Percentiles rank a stretch among this genome's conserved stretches.
These are phyloP conservation scores for Platyura marginata DNA, from an alignment of 1,140 invertebrate genomes.

Conservation along the genomic window DNA sequence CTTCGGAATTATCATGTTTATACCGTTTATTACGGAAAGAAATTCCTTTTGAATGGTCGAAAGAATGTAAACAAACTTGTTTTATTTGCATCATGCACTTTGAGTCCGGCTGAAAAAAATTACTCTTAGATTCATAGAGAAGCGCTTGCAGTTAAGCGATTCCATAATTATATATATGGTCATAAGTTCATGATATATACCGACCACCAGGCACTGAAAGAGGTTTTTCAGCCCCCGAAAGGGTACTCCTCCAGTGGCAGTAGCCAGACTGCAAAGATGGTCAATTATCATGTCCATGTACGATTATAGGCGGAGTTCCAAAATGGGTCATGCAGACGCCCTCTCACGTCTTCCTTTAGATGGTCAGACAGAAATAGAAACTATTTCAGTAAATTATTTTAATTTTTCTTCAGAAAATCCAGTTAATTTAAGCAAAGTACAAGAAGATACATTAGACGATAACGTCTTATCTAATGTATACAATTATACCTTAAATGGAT, in stretches of 20 bases:
- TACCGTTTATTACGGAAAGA: not conserved
- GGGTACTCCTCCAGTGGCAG: constrained; percentile 12
- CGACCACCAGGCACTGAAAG: constrained; percentile 25
- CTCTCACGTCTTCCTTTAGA: constrained; percentile 5
- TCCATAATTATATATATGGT: constrained; percentile 21
- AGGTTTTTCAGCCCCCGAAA: constrained; percentile 13
- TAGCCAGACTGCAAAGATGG: constrained; percentile 8
- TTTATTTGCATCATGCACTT: constrained; percentile 10
- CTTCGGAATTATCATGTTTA: not conserved
- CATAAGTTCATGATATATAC: constrained; percentile 18
- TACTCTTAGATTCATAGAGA: constrained; percentile 26
- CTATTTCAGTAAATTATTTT: not conserved
- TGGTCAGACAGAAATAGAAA: constrained; percentile 1
- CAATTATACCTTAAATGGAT: constrained; percentile 10
- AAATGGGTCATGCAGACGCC: constrained; percentile 8
- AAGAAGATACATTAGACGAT: not conserved
- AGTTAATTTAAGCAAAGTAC: not conserved
- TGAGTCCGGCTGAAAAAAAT: constrained; percentile 13
- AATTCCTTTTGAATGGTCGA: not conserved
- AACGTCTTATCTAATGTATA: constrained; percentile 8
- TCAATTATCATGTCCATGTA: constrained; percentile 4
- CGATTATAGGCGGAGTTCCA: constrained; percentile 2
- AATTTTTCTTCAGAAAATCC: not conserved
- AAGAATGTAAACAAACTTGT: not conserved
- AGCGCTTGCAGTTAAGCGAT: constrained; percentile 13